phyloP scores from a whole-genome alignment of 2,797 vertebrate genomes.

The Chelon auratus region DNA sequence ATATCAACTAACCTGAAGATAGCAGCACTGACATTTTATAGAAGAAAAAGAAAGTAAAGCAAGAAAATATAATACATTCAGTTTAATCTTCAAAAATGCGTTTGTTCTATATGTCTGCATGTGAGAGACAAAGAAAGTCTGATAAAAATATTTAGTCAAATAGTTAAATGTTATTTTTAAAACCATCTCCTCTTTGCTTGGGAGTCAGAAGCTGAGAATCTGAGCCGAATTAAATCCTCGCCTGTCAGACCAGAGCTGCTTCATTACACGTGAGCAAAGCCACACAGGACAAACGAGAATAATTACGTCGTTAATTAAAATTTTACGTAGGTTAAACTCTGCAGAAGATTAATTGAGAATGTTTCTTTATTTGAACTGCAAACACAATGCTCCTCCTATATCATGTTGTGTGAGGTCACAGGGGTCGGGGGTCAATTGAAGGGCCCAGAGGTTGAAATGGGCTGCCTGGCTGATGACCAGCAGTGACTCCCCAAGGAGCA shows the following conservation, averaged over 20 bases:
- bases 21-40: constrained; percentile 1
- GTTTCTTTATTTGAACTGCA: constrained; percentile 11
- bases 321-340: constrained; percentile 17
- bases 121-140: neutral
- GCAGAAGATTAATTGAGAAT: constrained; percentile 30
- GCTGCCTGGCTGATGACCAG: constrained; percentile 33
- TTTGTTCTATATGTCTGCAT: neutral
- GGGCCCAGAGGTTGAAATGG: constrained; percentile 23
- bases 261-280: constrained; percentile 56
- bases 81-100: neutral
- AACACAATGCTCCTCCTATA: constrained; percentile 17
- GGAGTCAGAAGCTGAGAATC: constrained; percentile 5
- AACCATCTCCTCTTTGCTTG: constrained; percentile 40
- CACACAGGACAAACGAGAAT: constrained; percentile 60
- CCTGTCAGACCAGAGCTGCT: constrained; percentile 43
- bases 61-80: neutral
- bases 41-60: neutral
- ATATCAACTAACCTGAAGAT: neutral
- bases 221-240: constrained; percentile 46
- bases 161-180: constrained; percentile 43
- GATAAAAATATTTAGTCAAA: neutral
- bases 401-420: constrained; percentile 54
- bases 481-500: constrained; percentile 44
- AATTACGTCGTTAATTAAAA: constrained; percentile 69
- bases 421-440: constrained; percentile 32